Evolutionary conservation across 2,888 invertebrate genomes (phyloP), one percentile per base, ranked within the genome.

Genomic region (Dromius quadrimaculatus): DNA sequence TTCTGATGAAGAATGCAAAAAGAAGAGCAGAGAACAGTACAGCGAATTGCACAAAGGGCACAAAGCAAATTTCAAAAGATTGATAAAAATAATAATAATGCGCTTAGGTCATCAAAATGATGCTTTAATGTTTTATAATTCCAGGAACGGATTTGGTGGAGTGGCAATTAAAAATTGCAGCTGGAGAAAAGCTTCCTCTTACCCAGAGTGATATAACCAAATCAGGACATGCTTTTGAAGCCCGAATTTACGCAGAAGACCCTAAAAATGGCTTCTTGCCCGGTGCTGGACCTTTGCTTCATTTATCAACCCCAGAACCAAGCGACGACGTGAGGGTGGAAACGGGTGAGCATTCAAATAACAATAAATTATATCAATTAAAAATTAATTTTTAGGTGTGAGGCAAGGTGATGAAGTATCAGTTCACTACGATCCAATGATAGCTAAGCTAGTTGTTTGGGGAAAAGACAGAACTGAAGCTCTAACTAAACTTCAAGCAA

Each of bases 401-500:
- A 84, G 90, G 0, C 88, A 94, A 85, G 95, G 96, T 0, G 98
- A 98, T 80, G 94, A 97, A 77, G 98, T 99, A 0, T 95, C 98
- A 0, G 95, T 99, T 0, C 94, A 98, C 84, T 99, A 99, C 81
- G 99, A 99, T 84, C 99, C 99, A 0, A 98, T 99, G 98, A 99
- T 99, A 76, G 98, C 99, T 0, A 99, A 99, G 83, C 85, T 99
- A 20, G 93, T 98, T 0, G 97, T 97, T 1, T 98, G 97, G 97
- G 97, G 94, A 2, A 88, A 89, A 73, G 90, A 95, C 80, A 86
- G 97, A 71, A 82, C 82, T 3, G 90, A 93, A 76, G 97, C 97
- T 0, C 85, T 98, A 0, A 88, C 89, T 63, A 92, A 92, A 79
- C 87, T 97, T 15, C 86, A 88, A 75, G 83, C 87, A 0, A 89